phyloP scores from a whole-genome alignment of 1,140 invertebrate species.

The Drosophila varians region DNA sequence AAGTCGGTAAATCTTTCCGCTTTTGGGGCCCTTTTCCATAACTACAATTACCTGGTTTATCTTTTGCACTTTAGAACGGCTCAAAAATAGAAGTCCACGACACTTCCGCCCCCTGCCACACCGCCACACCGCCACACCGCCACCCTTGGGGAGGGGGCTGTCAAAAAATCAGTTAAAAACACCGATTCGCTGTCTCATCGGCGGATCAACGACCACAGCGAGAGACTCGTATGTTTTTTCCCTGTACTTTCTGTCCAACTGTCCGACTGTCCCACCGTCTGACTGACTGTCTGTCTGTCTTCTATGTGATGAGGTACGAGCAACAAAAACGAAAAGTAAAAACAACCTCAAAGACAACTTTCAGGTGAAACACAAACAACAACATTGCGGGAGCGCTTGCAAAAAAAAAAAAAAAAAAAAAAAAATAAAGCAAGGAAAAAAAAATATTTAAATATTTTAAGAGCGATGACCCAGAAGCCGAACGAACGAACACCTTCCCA shows the following conservation, averaged over 20 bases:
- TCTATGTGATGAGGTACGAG: slow-evolving; percentile 63
- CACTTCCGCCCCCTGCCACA: slow-evolving; percentile 34
- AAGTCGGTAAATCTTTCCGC: slow-evolving; percentile 5
- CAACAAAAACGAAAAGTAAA: slow-evolving; percentile 33
- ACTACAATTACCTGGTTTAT: slow-evolving; percentile 12
- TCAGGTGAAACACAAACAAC: slow-evolving; percentile 69
- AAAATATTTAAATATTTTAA: slow-evolving; percentile 81
- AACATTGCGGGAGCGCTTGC: slow-evolving; percentile 30
- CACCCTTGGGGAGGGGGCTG: slow-evolving; percentile 10
- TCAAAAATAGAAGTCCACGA: slow-evolving; percentile 59
- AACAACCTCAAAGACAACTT: slow-evolving; percentile 73
- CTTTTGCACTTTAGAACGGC: slow-evolving; percentile 31
- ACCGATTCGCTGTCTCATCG: slow-evolving; percentile 57
- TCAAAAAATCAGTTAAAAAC: slow-evolving; percentile 69
- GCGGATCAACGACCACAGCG: slow-evolving; percentile 71
- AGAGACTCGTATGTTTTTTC: slow-evolving; percentile 32
- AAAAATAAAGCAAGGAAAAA: slow-evolving; percentile 50
- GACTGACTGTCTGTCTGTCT: slow-evolving; percentile 32
- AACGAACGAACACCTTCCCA: slow-evolving; percentile 71
- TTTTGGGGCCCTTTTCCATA: slow-evolving; percentile 7
- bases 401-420: slow-evolving; percentile 10
- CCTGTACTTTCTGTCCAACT: slow-evolving; percentile 27
- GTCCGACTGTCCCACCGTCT: too few species aligned
- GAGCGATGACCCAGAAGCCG: slow-evolving; percentile 78
- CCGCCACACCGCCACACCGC: too few species aligned